phyloP scores from a whole-genome alignment of 2,888 invertebrate species.

The Congeria kusceri region DNA sequence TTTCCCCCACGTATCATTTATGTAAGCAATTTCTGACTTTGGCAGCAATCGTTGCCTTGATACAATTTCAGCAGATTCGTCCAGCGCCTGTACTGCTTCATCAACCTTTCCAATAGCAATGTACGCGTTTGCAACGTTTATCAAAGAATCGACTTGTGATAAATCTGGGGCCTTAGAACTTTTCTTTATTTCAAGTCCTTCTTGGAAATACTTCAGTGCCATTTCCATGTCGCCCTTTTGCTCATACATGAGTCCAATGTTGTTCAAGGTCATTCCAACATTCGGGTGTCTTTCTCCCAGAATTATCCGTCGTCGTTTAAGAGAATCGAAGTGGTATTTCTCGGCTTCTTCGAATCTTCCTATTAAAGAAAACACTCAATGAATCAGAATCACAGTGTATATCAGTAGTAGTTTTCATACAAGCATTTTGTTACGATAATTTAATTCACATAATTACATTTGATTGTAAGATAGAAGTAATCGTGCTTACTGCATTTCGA shows the following conservation, averaged over 20 bases:
- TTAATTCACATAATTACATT: too few relatives aligned
- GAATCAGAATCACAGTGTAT: too few relatives aligned
- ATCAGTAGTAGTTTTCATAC: too few relatives aligned
- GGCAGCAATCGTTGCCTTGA: slow-evolving; percentile 11
- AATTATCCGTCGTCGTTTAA: slow-evolving; percentile 32
- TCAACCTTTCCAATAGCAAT: slow-evolving; percentile 20
- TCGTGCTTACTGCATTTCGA: too few relatives aligned
- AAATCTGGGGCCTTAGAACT: slow-evolving; percentile 46
- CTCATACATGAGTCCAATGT: slow-evolving; percentile 67
- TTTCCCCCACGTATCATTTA: slow-evolving; percentile 40
- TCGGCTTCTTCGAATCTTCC: slow-evolving; percentile 63
- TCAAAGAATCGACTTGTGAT: slow-evolving; percentile 59
- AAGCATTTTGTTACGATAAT: too few relatives aligned
- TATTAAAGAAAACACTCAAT: too few relatives aligned
- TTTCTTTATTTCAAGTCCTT: slow-evolving; percentile 59
- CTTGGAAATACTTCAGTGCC: slow-evolving; percentile 60
- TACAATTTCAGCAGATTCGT: slow-evolving; percentile 44
- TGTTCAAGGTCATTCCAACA: slow-evolving; percentile 64
- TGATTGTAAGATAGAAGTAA: too few relatives aligned
- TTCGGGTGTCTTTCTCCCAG: slow-evolving; percentile 44
- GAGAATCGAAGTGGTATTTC: slow-evolving; percentile 47
- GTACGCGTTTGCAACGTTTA: slow-evolving; percentile 62
- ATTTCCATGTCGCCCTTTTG: slow-evolving; percentile 57
- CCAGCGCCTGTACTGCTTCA: slow-evolving; percentile 34
- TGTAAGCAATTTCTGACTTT: slow-evolving; percentile 9